Base-by-base conservation (phyloP, 2,797 vertebrate species). In the Cygnus olor region DNA sequence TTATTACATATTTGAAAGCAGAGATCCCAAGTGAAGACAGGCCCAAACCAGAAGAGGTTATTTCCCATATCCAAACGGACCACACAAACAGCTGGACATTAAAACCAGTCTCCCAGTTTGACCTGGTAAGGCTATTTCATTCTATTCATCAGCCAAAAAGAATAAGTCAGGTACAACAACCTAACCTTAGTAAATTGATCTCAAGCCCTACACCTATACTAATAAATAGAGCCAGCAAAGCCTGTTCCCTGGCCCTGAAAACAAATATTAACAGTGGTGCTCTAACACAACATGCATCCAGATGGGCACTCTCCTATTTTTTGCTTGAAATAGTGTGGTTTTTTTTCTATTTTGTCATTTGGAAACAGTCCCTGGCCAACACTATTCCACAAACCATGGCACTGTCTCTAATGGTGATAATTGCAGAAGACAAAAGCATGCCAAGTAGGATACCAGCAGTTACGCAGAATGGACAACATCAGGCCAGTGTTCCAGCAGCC, bases 41-140 rank as follows among this genome's bases (percentile, higher is more conserved):
- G 27, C 13, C 1, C 1, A 77, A 83, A 88, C 36, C 34, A 77
- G 60, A 82, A 88, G 19, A 56, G 21, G 12, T 61, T 49, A 49
- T 14, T 25, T 78, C 10, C 58, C 25, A 2, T n/a, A 60, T 10
- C 1, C 0, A 92, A 73, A 77, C 2, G 61, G 16, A 57, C 7
- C 21, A 1, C 20, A 54, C 28, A 58, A 72, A 69, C 44, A 74
- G 65, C 1, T 3, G 25, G 28, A 68, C 24, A 68, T 38, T 40
- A 93, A 94, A 79, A 74, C 0, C 38, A 84, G 56, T 40, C 38
- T 76, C 71, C 53, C 44, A 14, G 18, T 20, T 36, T 0, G 0
- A 81, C 16, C 9, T 66, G 40, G 40, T 22, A 10, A 64, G 45
- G 28, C 24, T 65, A 14, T 85, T 45, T 54, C 36, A 58, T 61